Conservation (phyloP, 2,888 invertebrate species). For the Chaetoderma sp. region DNA sequence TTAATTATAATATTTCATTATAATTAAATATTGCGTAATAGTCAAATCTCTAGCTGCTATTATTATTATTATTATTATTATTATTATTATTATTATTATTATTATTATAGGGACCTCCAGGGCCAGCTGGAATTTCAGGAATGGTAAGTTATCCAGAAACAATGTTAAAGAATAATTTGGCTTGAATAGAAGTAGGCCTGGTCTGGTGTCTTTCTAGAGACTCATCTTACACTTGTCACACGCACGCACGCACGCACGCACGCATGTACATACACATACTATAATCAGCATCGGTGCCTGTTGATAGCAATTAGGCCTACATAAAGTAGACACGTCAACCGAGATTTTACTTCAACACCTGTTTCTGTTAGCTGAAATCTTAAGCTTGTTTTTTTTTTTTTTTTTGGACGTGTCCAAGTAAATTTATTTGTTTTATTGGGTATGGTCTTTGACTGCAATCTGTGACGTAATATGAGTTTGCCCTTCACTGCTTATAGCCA, state of each 20-base stretch:
- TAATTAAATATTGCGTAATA: no score
- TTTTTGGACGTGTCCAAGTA: no score
- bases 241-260: background rate
- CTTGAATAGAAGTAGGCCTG: background rate
- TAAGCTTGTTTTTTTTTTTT: no score
- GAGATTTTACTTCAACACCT: no score
- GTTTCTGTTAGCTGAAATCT: no score
- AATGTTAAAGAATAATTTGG: background rate
- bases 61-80: constrained; percentile 1
- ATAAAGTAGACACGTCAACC: background rate
- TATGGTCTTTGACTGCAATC: no score
- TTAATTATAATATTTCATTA: no score
- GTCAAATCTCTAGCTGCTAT: no score
- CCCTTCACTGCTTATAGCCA: no score
- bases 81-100: no score
- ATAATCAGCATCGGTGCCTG: background rate
- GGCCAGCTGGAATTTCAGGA: background rate
- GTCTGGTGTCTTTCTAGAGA: background rate
- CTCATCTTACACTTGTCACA: background rate
- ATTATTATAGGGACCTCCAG: no score
- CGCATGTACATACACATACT: background rate
- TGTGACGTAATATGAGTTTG: no score
- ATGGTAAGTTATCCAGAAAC: background rate
- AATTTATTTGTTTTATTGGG: background rate
- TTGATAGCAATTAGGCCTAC: background rate